Base-by-base conservation (phyloP, 2,113 vertebrate genomes). In the Physeter macrocephalus region DNA sequence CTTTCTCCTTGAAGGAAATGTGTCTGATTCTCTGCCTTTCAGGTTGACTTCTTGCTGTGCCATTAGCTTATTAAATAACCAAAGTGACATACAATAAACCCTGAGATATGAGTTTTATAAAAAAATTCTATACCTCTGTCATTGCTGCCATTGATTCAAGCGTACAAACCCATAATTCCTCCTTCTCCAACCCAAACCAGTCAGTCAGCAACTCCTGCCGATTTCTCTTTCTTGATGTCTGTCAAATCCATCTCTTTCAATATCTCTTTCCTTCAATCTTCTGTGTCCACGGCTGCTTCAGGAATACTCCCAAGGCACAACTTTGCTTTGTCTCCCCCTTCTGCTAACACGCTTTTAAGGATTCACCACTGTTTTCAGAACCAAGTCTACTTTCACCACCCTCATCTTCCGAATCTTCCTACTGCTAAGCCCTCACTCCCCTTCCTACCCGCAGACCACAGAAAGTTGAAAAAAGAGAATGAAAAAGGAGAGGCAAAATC, bases 1-100 rank as follows among this genome's bases (percentile, higher is more conserved):
- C 66, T 66, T 94, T 67, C 21, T 6, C 77, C 71, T 81, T 77
- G 66, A 82, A 90, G 39, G 67, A 80, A 90, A 43, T 84, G 29
- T 80, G 25, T 91, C 61, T 88, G 95, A 34, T 96, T 90, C 39
- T 94, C 52, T 61, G 75, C 31, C 72, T 92, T 96, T 93, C 36
- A 72, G 36, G 54, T 88, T 82, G 89, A 90, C 82, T 81, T 93
- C 57, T 61, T 69, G 31, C 20, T 92, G 67, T 72, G 57, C 74
- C 74, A 82, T 36, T 95, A 93, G 77, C 75, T 87, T 94, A 62
- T 87, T 80, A 67, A 93, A 94, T 97, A 90, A 97, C 18, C 66
- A 59, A 80, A 67, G 61, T 94, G 83, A 78, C 93, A 88, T 41
- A 43, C 57, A 94, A 12, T 95, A 57, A 88, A 92, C 69, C 67